These are phyloP conservation scores for Orius insidiosus DNA, from an alignment of 1,140 invertebrate genomes.

Conservation along the genomic window DNA sequence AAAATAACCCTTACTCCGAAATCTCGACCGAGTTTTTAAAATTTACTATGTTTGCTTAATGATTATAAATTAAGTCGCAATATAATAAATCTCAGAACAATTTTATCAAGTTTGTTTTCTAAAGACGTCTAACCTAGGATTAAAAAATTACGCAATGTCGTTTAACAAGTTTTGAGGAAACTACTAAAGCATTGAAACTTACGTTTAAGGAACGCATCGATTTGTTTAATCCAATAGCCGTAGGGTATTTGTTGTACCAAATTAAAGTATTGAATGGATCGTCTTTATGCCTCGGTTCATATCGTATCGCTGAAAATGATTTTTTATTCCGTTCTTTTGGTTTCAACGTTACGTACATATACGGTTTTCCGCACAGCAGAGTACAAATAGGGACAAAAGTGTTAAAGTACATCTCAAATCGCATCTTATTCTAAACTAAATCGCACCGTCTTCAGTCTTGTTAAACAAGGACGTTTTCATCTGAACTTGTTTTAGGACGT, in stretches of 20 bases:
- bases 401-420: neutral
- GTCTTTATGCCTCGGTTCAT: constrained; percentile 13
- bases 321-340: no score
- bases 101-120: neutral
- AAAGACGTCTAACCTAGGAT: neutral
- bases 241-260: constrained; percentile 16
- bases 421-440: no score
- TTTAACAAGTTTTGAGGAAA: constrained; percentile 1
- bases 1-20: no score
- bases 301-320: constrained; percentile 3
- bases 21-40: no score
- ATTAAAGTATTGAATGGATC: constrained; percentile 14
- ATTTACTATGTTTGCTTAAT: no score
- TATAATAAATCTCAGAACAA: constrained; percentile 1
- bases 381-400: neutral
- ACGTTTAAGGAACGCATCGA: constrained; percentile 18
- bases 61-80: neutral
- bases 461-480: no score
- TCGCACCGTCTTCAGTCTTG: no score
- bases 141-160: neutral
- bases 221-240: constrained; percentile 15
- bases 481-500: no score
- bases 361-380: no score
- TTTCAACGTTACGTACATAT: no score
- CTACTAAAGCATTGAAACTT: neutral